Conservation (phyloP, 2,888 invertebrate genomes). For the Cryptus armator region DNA sequence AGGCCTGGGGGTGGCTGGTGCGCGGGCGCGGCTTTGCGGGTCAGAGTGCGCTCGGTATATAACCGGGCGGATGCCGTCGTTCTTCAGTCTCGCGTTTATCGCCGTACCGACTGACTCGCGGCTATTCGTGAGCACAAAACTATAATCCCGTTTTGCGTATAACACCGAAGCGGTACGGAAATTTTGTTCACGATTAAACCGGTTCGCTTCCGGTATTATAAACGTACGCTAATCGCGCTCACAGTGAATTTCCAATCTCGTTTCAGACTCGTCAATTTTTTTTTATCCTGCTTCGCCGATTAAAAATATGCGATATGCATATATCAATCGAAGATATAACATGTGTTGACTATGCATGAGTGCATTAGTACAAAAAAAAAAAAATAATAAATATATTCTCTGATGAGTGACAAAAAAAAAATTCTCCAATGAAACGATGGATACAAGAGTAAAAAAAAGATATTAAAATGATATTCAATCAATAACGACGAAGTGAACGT, state of each 20-base stretch:
- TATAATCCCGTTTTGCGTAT: slow-evolving; percentile 1
- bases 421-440: neutral
- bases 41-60: slow-evolving; percentile 84
- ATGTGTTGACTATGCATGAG: neutral
- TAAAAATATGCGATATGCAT: neutral
- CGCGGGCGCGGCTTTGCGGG: slow-evolving; percentile 84
- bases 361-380: neutral
- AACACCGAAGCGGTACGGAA: slow-evolving; percentile 8
- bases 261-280: slow-evolving; percentile 22
- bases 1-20: slow-evolving; percentile 76
- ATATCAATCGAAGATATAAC: neutral
- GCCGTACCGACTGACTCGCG: slow-evolving; percentile 76
- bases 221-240: neutral
- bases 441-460: neutral
- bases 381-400: neutral
- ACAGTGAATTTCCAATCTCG: slow-evolving; percentile 28
- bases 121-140: slow-evolving; percentile 4
- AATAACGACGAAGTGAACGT: neutral
- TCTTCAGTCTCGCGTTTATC: slow-evolving; percentile 83
- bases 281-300: neutral
- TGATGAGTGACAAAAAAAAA: neutral
- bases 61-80: slow-evolving; percentile 84
- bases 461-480: neutral
- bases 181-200: neutral
- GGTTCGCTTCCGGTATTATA: neutral